Evolutionary conservation across 2,113 vertebrate genomes (phyloP).

Genomic region (Noturus placidus): DNA sequence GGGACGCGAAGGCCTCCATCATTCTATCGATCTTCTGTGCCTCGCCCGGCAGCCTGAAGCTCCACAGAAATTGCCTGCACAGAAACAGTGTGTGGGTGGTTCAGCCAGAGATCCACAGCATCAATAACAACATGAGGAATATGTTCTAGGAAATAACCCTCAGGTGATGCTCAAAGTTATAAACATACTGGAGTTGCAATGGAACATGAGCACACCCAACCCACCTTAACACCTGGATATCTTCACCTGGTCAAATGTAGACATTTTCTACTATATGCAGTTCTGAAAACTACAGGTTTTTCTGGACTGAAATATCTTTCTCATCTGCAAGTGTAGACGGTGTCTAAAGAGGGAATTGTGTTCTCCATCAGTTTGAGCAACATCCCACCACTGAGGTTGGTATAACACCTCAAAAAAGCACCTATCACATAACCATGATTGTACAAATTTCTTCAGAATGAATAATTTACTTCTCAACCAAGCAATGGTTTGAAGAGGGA

Average conservation of each 20-base stretch:
- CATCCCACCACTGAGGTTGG: neutral
- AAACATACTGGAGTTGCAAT: neutral
- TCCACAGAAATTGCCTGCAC: conserved; percentile 95
- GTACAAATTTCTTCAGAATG: neutral
- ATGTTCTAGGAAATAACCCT: neutral
- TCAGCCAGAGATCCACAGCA: neutral
- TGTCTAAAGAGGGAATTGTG: neutral
- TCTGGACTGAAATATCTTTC: neutral
- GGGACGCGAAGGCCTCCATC: conserved; percentile 97
- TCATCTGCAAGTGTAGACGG: neutral
- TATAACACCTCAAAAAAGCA: neutral
- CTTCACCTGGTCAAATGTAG: neutral
- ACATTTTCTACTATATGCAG: neutral
- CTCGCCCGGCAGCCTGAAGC: conserved; percentile 94
- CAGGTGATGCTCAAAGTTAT: neutral
- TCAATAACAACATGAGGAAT: neutral
- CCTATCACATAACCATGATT: neutral
- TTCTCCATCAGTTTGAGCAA: neutral
- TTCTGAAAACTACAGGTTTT: neutral
- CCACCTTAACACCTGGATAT: neutral
- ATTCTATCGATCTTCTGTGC: conserved; percentile 98
- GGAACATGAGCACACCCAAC: neutral
- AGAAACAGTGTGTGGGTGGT: conserved; percentile 22
- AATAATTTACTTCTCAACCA: neutral
- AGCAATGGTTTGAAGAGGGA: neutral